Evolutionary conservation across 1,140 invertebrate species (phyloP), one percentile per base, ranked within the genome.

Genomic region (Acyrthosiphon pisum): DNA sequence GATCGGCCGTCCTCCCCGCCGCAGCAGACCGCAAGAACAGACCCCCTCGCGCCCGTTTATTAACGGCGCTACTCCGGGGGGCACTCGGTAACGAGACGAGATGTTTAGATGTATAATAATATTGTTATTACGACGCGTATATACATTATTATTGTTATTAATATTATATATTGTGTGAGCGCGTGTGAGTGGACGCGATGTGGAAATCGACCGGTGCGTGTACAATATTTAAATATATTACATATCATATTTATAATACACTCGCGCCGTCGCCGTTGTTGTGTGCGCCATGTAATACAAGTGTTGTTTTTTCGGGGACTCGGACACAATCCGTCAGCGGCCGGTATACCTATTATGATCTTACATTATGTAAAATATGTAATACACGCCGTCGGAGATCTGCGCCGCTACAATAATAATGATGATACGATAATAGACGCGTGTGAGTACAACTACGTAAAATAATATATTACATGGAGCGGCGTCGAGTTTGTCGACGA

Each of bases 1-100:
- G 20, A 11, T 86, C 60, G 60, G 60, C 60, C 60, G 11, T n/a
- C 60, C 60, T 68, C 60, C 60, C 60, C 30, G 30, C 60, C 60
- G 18, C 60, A 6, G n/a, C 60, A 11, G 60, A n/a, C 30, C 60
- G 14, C 60, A 11, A 18, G 30, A 68, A n/a, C n/a, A 68, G 60
- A 76, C 60, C n/a, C 30, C 60, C 84, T 44, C 37, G 41, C 37
- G 44, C 23, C 44, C 84, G 44, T n/a, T n/a, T n/a, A 86, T 86
- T 86, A 86, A 46, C 84, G 84, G 84, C 84, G 84, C 84, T 86
- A 46, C 84, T 86, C 84, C 84, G 46, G 86, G 86, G 44, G 86
- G 46, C 86, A 88, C 46, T 22, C 86, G 86, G 86, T 88, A 88
- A 88, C 86, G 46, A 88, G 86, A 88, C 86, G 46, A 76, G 60